A percentile compares a stretch with the other conserved stretches of the same genome.
Evolutionary conservation across 1,140 invertebrate species (phyloP).

Genomic region (Phocides pigmalion): DNA sequence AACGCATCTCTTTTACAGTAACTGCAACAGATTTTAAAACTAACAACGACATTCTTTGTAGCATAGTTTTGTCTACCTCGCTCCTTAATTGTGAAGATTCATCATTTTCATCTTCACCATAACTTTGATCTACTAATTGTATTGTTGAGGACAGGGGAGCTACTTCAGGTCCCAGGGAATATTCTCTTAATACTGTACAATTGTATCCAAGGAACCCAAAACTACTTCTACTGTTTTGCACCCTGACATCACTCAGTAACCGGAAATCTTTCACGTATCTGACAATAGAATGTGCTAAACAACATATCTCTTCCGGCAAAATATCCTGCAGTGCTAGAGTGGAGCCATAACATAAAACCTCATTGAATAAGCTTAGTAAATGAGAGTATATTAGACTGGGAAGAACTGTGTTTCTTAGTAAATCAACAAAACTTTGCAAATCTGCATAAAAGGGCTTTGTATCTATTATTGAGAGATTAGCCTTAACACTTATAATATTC

Average conservation of each 20-base stretch:
- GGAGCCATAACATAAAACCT: slow-evolving; percentile 95
- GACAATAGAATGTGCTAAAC: slow-evolving; percentile 92
- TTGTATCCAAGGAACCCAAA: slow-evolving; percentile 84
- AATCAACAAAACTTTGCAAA: slow-evolving; percentile 90
- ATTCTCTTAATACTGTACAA: slow-evolving; percentile 68
- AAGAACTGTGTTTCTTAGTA: slow-evolving; percentile 88
- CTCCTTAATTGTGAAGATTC: slow-evolving; percentile 56
- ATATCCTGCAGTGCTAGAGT: slow-evolving; percentile 94
- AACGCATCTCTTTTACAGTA: slow-evolving; percentile 94
- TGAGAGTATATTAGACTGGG: slow-evolving; percentile 93
- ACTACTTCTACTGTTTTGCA: slow-evolving; percentile 79
- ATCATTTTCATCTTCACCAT: slow-evolving; percentile 66
- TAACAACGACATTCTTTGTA: slow-evolving; percentile 93
- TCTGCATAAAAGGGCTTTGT: slow-evolving; percentile 95
- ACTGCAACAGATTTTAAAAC: slow-evolving; percentile 95
- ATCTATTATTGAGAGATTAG: slow-evolving; percentile 94
- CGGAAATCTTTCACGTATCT: slow-evolving; percentile 93
- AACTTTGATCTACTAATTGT: slow-evolving; percentile 72
- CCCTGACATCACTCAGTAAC: slow-evolving; percentile 87
- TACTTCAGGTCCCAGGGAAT: slow-evolving; percentile 64
- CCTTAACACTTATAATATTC: slow-evolving; percentile 95
- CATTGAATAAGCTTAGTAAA: slow-evolving; percentile 92
- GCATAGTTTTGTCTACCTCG: slow-evolving; percentile 87
- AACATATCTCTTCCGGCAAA: slow-evolving; percentile 93
- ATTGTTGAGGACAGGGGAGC: slow-evolving; percentile 61